A percentile compares a stretch with the other conserved stretches of the same genome.
Conservation (phyloP, 2,888 invertebrate genomes). For the Metacarcinus magister region DNA sequence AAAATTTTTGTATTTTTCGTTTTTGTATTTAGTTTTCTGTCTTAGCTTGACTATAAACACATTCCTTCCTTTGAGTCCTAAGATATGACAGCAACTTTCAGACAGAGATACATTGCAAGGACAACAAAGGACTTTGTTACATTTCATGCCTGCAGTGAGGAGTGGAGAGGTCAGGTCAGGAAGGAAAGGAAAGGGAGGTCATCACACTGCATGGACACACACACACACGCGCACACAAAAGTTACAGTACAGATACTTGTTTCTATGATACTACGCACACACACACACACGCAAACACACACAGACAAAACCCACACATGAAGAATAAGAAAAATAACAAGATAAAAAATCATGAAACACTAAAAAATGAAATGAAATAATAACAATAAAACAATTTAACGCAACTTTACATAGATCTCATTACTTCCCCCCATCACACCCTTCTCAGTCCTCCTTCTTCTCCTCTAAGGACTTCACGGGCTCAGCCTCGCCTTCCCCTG, state of each 20-base stretch:
- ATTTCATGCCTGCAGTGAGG: not conserved
- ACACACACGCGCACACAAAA: not conserved
- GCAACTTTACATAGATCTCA: not conserved
- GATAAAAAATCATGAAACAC: not conserved
- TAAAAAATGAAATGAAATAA: not conserved
- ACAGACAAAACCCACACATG: not conserved
- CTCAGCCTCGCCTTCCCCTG: slow-evolving; percentile 56
- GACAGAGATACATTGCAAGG: not conserved
- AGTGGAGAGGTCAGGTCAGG: too few relatives aligned
- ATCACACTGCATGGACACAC: not conserved
- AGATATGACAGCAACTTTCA: not conserved
- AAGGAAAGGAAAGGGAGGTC: too few relatives aligned
- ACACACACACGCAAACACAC: not conserved
- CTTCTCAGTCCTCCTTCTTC: slow-evolving; percentile 80
- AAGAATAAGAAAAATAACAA: not conserved
- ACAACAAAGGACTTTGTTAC: not conserved
- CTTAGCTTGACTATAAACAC: too few relatives aligned
- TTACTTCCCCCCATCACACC: not conserved
- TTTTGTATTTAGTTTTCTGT: too few relatives aligned
- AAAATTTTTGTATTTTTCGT: too few relatives aligned
- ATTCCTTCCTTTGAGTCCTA: not conserved
- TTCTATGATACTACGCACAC: not conserved
- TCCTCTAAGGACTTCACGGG: slow-evolving; percentile 74
- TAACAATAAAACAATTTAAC: not conserved
- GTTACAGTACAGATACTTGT: not conserved